phyloP scores from a whole-genome alignment of 2,888 invertebrate species.

The Leistus spinibarbis region DNA sequence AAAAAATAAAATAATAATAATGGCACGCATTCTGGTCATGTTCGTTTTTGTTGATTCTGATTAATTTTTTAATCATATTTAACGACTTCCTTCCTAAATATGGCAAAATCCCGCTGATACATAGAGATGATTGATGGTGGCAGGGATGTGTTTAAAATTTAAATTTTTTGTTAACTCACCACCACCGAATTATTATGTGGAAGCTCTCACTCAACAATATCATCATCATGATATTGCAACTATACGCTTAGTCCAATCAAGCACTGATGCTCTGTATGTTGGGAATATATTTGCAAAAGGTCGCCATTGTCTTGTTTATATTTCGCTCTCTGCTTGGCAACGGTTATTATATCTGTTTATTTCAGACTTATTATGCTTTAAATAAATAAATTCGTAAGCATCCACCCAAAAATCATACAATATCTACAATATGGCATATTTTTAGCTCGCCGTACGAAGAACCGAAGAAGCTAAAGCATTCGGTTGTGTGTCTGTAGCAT shows the following conservation, averaged over 20 bases:
- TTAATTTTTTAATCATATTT: conserved; percentile 38
- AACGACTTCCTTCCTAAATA: conserved; percentile 38
- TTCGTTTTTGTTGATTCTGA: conserved; percentile 25
- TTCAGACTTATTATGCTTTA: too few relatives aligned
- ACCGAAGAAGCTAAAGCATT: too few relatives aligned
- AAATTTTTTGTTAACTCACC: conserved; percentile 37
- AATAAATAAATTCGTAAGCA: too few relatives aligned
- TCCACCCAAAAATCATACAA: too few relatives aligned
- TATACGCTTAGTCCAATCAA: neutral
- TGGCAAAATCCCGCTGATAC: conserved; percentile 5
- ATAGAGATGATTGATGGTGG: conserved; percentile 29
- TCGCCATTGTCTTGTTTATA: too few relatives aligned
- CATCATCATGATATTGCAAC: neutral
- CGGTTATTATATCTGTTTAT: too few relatives aligned
- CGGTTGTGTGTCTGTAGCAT: too few relatives aligned
- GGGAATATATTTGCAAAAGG: neutral
- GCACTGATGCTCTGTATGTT: neutral
- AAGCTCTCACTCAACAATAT: neutral
- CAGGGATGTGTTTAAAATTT: conserved; percentile 34
- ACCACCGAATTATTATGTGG: conserved; percentile 14
- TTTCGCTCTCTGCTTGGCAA: too few relatives aligned
- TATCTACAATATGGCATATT: too few relatives aligned
- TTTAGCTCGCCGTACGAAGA: too few relatives aligned
- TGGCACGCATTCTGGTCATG: neutral
- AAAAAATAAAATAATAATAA: too few relatives aligned